These are phyloP conservation scores for Tribolium madens DNA, from an alignment of 1,140 invertebrate species.

Conservation along the genomic window DNA sequence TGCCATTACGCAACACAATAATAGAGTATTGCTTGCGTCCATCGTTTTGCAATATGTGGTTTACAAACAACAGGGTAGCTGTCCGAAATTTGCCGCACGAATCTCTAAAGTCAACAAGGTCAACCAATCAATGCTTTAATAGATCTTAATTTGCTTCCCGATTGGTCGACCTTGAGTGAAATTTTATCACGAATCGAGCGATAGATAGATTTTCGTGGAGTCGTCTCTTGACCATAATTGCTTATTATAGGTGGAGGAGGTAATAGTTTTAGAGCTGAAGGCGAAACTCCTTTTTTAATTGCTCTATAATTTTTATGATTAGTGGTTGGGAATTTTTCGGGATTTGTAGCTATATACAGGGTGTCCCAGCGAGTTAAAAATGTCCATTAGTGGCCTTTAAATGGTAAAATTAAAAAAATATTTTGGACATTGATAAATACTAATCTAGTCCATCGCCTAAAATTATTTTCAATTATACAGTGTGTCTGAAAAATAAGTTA, in stretches of 20 bases:
- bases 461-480: too few relatives aligned
- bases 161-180: slow-evolving; percentile 25
- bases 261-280: slow-evolving; percentile 15
- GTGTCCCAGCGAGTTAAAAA: too few relatives aligned
- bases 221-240: slow-evolving; percentile 9
- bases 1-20: neutral
- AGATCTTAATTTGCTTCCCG: slow-evolving; percentile 1
- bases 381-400: too few relatives aligned
- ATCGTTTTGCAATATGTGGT: neutral
- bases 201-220: neutral
- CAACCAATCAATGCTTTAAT: slow-evolving; percentile 28
- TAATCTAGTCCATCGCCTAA: too few relatives aligned
- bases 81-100: neutral
- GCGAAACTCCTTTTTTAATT: slow-evolving; percentile 27
- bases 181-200: neutral
- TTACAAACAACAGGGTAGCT: neutral
- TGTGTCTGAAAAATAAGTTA: too few relatives aligned
- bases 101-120: slow-evolving; percentile 13
- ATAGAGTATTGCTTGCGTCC: neutral
- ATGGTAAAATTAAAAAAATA: too few relatives aligned
- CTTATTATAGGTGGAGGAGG: slow-evolving; percentile 19
- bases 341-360: too few relatives aligned
- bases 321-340: slow-evolving; percentile 12
- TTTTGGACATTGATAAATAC: too few relatives aligned
- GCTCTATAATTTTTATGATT: slow-evolving; percentile 26